Conservation (phyloP, 2,888 invertebrate species). For the Rambutsinella grinnellia region DNA sequence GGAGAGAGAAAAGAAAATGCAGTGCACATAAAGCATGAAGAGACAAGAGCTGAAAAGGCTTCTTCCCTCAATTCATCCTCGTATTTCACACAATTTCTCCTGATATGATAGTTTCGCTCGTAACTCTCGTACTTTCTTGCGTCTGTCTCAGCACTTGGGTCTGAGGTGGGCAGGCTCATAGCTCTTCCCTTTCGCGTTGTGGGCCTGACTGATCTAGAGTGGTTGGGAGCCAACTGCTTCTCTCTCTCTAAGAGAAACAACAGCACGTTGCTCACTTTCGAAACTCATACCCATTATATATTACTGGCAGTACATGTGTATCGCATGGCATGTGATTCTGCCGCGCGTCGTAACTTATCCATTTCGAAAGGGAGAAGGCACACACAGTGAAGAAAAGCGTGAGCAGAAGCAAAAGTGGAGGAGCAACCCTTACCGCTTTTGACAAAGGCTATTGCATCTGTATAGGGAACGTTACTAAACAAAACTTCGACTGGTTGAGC, state of each 20-base stretch:
- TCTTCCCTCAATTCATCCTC: too few species aligned
- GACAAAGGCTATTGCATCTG: constrained; percentile 59
- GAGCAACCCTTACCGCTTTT: constrained; percentile 64
- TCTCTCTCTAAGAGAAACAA: background rate
- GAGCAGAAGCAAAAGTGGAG: background rate
- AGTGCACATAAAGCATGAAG: too few species aligned
- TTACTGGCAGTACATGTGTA: constrained; percentile 3
- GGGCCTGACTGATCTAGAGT: constrained; percentile 63
- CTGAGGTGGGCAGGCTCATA: constrained; percentile 61
- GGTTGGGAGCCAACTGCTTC: constrained; percentile 61
- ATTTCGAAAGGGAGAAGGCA: constrained; percentile 21
- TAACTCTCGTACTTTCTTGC: constrained; percentile 33
- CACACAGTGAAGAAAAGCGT: constrained; percentile 8
- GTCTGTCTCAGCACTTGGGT: constrained; percentile 34
- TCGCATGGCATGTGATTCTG: constrained; percentile 30
- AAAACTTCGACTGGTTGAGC: too few species aligned
- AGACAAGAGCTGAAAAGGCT: too few species aligned
- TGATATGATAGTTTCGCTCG: too few species aligned
- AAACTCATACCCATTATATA: too few species aligned
- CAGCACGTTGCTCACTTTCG: too few species aligned
- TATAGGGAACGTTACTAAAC: too few species aligned
- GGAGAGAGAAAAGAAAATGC: too few species aligned
- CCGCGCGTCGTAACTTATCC: constrained; percentile 49
- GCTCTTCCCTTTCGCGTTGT: constrained; percentile 59
- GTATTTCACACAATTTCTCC: constrained; percentile 38